Evolutionary conservation across 2,797 vertebrate genomes (phyloP).

Genomic region (Tangara arthus): DNA sequence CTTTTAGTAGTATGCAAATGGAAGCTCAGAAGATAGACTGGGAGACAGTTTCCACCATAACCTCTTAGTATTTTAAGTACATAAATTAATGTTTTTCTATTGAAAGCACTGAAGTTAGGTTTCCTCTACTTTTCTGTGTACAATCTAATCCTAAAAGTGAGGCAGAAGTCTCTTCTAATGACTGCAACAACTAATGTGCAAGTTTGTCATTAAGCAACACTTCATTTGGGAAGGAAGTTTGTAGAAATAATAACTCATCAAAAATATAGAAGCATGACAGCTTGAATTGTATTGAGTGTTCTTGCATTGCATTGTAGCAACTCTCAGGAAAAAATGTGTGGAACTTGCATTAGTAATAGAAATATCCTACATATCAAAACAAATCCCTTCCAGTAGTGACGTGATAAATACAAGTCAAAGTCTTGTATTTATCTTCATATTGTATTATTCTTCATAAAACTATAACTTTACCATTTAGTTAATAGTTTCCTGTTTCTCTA

Average conservation of each 20-base stretch:
- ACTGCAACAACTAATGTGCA: background rate
- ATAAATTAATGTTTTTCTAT: background rate
- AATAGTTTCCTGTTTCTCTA: background rate
- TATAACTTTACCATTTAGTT: background rate
- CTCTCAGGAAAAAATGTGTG: background rate
- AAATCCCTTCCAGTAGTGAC: background rate
- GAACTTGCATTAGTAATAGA: background rate
- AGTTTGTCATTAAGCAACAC: background rate
- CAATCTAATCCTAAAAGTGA: background rate
- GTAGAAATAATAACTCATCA: background rate
- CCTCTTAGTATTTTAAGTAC: background rate
- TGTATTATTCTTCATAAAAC: background rate
- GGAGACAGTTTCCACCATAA: background rate
- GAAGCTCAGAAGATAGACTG: background rate
- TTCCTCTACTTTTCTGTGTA: background rate
- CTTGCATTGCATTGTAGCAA: background rate
- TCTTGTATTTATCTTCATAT: background rate
- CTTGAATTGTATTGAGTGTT: background rate
- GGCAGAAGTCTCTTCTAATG: background rate
- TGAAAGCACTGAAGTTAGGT: background rate
- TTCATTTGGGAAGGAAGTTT: background rate
- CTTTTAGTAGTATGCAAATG: background rate
- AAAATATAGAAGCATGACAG: background rate
- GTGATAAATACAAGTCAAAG: background rate
- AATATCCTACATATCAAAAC: background rate